phyloP scores from a whole-genome alignment of 2,888 invertebrate species.

The Pristionchus entomophagus region DNA sequence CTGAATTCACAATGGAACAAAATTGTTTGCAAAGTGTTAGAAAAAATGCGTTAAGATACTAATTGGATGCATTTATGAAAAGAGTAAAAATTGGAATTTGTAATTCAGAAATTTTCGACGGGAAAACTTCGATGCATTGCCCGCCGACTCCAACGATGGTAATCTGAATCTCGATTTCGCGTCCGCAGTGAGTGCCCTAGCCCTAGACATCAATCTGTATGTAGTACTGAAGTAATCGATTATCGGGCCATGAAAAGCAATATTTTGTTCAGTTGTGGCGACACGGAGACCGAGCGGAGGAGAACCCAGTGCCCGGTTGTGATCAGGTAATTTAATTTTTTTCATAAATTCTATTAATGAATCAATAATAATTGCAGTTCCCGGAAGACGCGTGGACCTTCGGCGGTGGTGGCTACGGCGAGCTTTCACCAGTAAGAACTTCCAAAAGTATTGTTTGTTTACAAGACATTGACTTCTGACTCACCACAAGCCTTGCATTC shows the following conservation, averaged over 20 bases:
- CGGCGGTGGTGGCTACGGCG: slow-evolving; percentile 26
- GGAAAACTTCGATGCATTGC: not conserved
- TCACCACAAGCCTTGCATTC: too few species aligned
- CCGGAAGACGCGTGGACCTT: too few species aligned
- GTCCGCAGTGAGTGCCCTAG: not conserved
- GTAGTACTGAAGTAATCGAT: not conserved
- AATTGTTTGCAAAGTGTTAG: too few species aligned
- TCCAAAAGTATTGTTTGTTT: too few species aligned
- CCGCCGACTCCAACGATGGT: not conserved
- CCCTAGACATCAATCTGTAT: not conserved
- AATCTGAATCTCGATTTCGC: slow-evolving; percentile 4
- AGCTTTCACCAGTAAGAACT: not conserved
- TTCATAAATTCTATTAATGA: not conserved
- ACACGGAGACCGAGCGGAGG: slow-evolving; percentile 8
- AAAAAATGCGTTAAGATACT: too few species aligned
- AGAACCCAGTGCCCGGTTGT: not conserved
- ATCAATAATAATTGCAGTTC: not conserved
- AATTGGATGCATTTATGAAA: too few species aligned
- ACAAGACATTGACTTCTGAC: too few species aligned
- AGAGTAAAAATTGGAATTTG: too few species aligned
- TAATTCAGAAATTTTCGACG: not conserved
- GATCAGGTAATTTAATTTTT: not conserved
- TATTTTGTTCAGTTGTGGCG: slow-evolving; percentile 18
- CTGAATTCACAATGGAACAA: too few species aligned
- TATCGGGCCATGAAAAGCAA: too few species aligned